Evolutionary conservation across 1,140 invertebrate genomes (phyloP).

Genomic region (Spodoptera frugiperda): DNA sequence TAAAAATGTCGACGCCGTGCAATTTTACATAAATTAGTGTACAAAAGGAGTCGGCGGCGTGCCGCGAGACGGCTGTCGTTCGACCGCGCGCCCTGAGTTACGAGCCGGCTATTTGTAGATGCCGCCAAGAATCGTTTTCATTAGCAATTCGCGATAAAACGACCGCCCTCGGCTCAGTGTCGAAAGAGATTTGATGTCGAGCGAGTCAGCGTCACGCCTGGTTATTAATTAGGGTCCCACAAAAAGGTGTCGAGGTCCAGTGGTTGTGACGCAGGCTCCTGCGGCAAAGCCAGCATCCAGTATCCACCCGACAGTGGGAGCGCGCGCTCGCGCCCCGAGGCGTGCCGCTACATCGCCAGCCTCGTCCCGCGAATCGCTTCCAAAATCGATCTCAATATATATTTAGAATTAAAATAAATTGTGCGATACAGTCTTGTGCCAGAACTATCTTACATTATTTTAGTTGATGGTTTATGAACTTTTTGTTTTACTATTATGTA

Average conservation of each 20-base stretch:
- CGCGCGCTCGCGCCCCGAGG: constrained; percentile 60
- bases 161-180: constrained; percentile 15
- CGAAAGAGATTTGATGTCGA: constrained; percentile 64
- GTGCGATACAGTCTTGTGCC: constrained; percentile 6
- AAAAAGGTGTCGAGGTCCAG: constrained; percentile 79
- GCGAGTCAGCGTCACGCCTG: constrained; percentile 69
- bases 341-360: constrained; percentile 39
- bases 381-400: constrained; percentile 32
- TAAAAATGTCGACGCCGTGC: constrained; percentile 40
- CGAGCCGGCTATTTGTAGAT: constrained; percentile 40
- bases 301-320: constrained; percentile 66
- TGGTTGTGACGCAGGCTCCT: constrained; percentile 79
- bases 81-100: constrained; percentile 33
- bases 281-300: constrained; percentile 72
- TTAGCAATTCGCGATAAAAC: constrained; percentile 44
- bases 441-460: constrained; percentile 8
- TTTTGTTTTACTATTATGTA: constrained; percentile 35
- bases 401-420: constrained; percentile 12
- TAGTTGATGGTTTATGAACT: constrained; percentile 13
- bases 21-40: constrained; percentile 43
- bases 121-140: constrained; percentile 42
- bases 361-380: constrained; percentile 27
- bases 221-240: constrained; percentile 81
- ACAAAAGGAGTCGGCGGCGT: constrained; percentile 40
- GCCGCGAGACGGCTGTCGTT: constrained; percentile 36